Evolutionary conservation across 2,113 vertebrate genomes (phyloP), one percentile per base, ranked within the genome.

Genomic region (Neoarius graeffei): DNA sequence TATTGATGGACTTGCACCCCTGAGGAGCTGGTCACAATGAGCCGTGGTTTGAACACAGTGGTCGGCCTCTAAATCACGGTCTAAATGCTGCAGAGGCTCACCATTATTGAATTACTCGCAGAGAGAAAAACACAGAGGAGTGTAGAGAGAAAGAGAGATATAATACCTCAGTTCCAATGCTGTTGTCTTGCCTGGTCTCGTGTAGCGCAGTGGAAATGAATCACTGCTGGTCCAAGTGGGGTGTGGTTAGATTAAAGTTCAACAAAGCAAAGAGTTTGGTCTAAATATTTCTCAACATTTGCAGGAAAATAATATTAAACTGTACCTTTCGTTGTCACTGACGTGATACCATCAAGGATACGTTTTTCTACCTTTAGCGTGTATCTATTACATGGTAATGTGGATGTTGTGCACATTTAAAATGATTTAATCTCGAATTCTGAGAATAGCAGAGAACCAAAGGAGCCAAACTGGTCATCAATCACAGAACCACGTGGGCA

Each of bases 1-100:
- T 88, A 88, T 88, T 91, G 91, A 92, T 90, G 88, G 91, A 62
- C 89, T 87, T 83, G 66, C 57, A 14, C 64, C 85, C 85, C 91
- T 1, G n/a, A 66, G 23, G 89, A 74, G 82, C 20, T 54, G 86
- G 88, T 89, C 80, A 88, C 83, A 88, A 84, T 88, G 89, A 91
- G 90, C 69, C 25, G 76, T 81, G 10, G 73, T 60, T 81, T 77
- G 69, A 90, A 88, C 64, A 77, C 71, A 81, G 81, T 85, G 89
- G 90, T 81, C 79, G 59, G 86, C 5, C 42, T 73, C 87, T 83
- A 89, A 87, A 90, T 91, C 86, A 60, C 81, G 62, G 62, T 89
- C 74, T 90, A 91, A 92, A 89, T 73, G 81, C 74, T 85, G 85
- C 87, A 56, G 88, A 90, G 77, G 87, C 59, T 56, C 62, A 11